A percentile compares a stretch with the other conserved stretches of the same genome.
Evolutionary conservation across 2,797 vertebrate genomes (phyloP).

Genomic region (Aldrovandia affinis): DNA sequence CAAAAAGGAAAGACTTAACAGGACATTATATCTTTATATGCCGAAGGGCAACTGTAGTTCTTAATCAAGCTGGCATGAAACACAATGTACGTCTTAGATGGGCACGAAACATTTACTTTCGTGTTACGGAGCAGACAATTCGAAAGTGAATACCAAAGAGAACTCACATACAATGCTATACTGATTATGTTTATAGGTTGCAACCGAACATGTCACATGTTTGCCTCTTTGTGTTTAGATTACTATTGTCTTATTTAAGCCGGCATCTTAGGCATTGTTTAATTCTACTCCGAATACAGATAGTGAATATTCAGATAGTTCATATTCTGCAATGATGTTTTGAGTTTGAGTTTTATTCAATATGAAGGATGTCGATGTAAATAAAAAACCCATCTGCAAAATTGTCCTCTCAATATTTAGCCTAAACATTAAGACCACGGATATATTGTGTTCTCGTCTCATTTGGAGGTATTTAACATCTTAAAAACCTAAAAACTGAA

Average conservation of each 20-base stretch:
- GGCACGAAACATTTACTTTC: constrained; percentile 1
- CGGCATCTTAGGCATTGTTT: background rate
- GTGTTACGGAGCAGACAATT: background rate
- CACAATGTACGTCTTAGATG: constrained; percentile 2
- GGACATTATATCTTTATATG: background rate
- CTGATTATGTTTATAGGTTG: background rate
- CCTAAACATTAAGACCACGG: background rate
- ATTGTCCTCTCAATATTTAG: background rate
- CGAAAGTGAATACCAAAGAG: constrained; percentile 20
- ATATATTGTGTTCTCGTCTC: background rate
- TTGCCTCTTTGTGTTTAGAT: background rate
- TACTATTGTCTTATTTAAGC: background rate
- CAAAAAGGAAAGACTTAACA: background rate
- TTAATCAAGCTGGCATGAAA: background rate
- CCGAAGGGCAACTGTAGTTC: background rate
- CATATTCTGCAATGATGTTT: background rate
- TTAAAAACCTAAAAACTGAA: background rate
- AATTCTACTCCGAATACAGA: background rate
- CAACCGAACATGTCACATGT: constrained; percentile 9
- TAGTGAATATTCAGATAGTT: background rate
- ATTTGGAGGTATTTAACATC: background rate
- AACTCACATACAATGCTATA: background rate
- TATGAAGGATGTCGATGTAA: background rate
- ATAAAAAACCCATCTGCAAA: background rate
- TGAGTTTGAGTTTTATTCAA: background rate